Percentiles rank a stretch among this genome's conserved stretches.
phyloP scores from a whole-genome alignment of 2,113 vertebrate genomes.

The Porphyrio hochstetteri region DNA sequence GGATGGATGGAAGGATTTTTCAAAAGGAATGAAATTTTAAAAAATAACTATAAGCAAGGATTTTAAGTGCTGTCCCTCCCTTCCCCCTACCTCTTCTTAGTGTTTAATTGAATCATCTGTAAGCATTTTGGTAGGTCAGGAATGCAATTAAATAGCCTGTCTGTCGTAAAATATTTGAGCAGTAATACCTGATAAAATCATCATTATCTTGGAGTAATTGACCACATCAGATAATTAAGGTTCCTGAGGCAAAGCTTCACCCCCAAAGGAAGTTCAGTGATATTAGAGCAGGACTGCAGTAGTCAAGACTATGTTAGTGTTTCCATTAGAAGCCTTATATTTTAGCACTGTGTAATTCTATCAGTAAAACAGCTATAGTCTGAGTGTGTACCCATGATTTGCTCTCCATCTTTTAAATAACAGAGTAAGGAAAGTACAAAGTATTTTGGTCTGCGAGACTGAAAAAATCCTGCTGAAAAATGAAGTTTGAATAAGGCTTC shows the following conservation, averaged over 20 bases:
- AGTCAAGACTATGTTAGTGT: slow-evolving; percentile 56
- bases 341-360: slow-evolving; percentile 30
- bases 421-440: not conserved
- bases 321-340: slow-evolving; percentile 51
- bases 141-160: slow-evolving; percentile 71
- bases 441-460: not conserved
- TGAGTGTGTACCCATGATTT: not conserved
- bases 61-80: not conserved
- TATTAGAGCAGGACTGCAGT: slow-evolving; percentile 37
- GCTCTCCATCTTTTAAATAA: not conserved
- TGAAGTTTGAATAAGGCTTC: not conserved
- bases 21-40: not conserved
- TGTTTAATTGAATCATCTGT: slow-evolving; percentile 69
- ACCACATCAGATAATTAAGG: slow-evolving; percentile 77
- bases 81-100: not conserved
- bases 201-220: slow-evolving; percentile 76
- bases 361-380: not conserved
- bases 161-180: slow-evolving; percentile 68
- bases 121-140: slow-evolving; percentile 73
- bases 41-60: not conserved
- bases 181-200: slow-evolving; percentile 76
- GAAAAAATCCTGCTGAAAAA: slow-evolving; percentile 1
- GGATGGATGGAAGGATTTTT: not conserved
- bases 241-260: slow-evolving; percentile 72
- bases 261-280: slow-evolving; percentile 68